Percentiles rank a stretch among this genome's conserved stretches.
phyloP scores from a whole-genome alignment of 2,888 invertebrate genomes.

The Boloria selene region DNA sequence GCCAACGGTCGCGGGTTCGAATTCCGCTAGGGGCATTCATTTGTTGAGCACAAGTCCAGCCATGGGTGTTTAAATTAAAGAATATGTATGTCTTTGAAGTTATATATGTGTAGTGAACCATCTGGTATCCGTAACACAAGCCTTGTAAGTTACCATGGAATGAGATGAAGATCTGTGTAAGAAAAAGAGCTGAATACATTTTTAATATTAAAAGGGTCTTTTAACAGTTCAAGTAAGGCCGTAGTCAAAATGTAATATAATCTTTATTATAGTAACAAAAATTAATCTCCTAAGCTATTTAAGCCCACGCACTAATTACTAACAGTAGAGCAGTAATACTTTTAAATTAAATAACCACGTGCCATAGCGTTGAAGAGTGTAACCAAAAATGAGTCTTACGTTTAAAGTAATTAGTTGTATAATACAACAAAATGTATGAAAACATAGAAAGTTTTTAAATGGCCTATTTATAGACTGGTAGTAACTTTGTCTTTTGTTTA shows the following conservation, averaged over 20 bases:
- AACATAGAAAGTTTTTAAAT: constrained; percentile 24
- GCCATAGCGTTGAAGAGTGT: not conserved
- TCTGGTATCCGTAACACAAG: too few relatives aligned
- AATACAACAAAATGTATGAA: constrained; percentile 1
- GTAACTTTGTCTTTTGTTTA: not conserved
- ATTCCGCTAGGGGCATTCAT: too few relatives aligned
- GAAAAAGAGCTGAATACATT: not conserved
- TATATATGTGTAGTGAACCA: too few relatives aligned
- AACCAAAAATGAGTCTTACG: constrained; percentile 10
- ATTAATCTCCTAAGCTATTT: constrained; percentile 7
- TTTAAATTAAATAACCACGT: not conserved
- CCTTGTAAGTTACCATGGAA: too few relatives aligned
- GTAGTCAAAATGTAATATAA: not conserved
- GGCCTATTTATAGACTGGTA: constrained; percentile 16
- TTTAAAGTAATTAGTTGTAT: not conserved
- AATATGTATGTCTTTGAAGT: too few relatives aligned
- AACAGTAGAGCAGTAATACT: not conserved
- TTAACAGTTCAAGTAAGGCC: not conserved
- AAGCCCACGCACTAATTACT: constrained; percentile 17
- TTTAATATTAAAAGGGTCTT: not conserved
- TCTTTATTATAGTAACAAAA: not conserved
- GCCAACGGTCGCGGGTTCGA: too few relatives aligned
- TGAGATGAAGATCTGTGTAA: too few relatives aligned
- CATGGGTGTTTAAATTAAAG: too few relatives aligned
- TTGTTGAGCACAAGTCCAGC: too few relatives aligned